A percentile compares a stretch with the other conserved stretches of the same genome.
Evolutionary conservation across 2,797 vertebrate genomes (phyloP).

Genomic region (Harpagifer antarcticus): DNA sequence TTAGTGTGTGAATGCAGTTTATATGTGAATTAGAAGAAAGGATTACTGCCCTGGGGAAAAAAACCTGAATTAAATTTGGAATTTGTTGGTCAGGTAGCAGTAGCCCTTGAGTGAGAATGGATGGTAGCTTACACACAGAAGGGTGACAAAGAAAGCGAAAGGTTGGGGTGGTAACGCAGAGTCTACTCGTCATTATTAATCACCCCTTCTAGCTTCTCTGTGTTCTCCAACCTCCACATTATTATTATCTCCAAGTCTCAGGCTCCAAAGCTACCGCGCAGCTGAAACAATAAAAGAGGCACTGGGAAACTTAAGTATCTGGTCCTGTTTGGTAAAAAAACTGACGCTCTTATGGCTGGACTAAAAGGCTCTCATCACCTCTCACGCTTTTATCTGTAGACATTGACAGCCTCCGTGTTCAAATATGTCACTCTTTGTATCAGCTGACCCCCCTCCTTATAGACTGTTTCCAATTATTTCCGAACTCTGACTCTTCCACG

Average conservation of each 20-base stretch:
- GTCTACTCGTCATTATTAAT: slow-evolving; percentile 39
- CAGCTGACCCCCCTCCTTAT: slow-evolving; percentile 15
- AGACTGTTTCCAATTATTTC: slow-evolving; percentile 67
- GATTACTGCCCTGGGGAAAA: neutral
- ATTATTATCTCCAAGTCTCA: slow-evolving; percentile 11
- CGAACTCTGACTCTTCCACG: slow-evolving; percentile 51
- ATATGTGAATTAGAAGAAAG: slow-evolving; percentile 29
- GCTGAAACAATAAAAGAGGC: slow-evolving; percentile 21
- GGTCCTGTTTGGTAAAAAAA: slow-evolving; percentile 12
- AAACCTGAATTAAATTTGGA: neutral
- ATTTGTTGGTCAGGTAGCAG: neutral
- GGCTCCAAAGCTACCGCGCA: slow-evolving; percentile 5
- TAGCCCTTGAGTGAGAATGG: neutral
- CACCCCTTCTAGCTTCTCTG: slow-evolving; percentile 26
- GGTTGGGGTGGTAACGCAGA: slow-evolving; percentile 18
- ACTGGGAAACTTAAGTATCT: slow-evolving; percentile 10
- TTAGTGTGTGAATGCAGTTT: slow-evolving; percentile 31
- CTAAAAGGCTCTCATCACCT: slow-evolving; percentile 31
- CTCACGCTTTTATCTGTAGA: slow-evolving; percentile 20
- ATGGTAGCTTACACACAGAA: slow-evolving; percentile 17
- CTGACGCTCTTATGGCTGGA: slow-evolving; percentile 1
- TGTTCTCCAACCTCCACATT: slow-evolving; percentile 2
- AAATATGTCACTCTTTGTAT: slow-evolving; percentile 48
- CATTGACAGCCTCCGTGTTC: slow-evolving; percentile 26
- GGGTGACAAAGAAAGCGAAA: slow-evolving; percentile 2